These are phyloP conservation scores for Morinoia aosen DNA, from an alignment of 2,888 invertebrate genomes.

Conservation along the genomic window DNA sequence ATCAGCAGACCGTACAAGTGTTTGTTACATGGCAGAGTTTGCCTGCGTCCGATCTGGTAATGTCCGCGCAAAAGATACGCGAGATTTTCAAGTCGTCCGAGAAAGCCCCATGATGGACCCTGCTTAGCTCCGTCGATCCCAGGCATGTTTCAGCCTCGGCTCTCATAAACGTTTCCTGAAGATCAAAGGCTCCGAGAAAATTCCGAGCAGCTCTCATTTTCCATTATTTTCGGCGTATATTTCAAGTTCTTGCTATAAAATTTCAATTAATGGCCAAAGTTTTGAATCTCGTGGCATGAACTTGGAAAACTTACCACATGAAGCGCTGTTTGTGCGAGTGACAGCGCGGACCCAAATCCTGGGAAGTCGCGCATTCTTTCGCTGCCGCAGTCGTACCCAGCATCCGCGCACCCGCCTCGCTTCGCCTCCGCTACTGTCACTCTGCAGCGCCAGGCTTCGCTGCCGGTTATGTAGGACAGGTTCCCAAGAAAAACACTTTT, in stretches of 20 bases:
- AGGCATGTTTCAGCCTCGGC: neutral
- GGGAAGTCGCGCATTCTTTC: conserved; percentile 6
- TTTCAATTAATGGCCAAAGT: conserved; percentile 32
- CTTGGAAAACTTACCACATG: neutral
- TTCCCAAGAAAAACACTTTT: neutral
- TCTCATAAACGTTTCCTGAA: conserved; percentile 5
- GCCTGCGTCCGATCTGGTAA: neutral
- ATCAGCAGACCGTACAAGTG: neutral
- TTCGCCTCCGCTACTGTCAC: neutral
- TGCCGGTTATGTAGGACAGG: neutral
- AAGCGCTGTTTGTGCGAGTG: neutral
- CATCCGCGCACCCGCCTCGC: neutral
- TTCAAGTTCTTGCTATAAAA: conserved; percentile 14
- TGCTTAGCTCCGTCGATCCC: neutral
- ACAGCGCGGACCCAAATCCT: neutral
- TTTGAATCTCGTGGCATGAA: conserved; percentile 33
- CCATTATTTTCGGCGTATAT: conserved; percentile 25
- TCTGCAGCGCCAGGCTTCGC: neutral
- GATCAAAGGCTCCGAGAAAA: neutral
- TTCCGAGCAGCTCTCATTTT: neutral
- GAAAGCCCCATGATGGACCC: neutral
- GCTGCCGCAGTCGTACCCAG: neutral
- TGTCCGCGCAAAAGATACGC: neutral
- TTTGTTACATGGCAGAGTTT: neutral
- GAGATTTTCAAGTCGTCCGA: neutral